Conservation (phyloP, 2,797 vertebrate genomes). For the Chiroxiphia lanceolata region DNA sequence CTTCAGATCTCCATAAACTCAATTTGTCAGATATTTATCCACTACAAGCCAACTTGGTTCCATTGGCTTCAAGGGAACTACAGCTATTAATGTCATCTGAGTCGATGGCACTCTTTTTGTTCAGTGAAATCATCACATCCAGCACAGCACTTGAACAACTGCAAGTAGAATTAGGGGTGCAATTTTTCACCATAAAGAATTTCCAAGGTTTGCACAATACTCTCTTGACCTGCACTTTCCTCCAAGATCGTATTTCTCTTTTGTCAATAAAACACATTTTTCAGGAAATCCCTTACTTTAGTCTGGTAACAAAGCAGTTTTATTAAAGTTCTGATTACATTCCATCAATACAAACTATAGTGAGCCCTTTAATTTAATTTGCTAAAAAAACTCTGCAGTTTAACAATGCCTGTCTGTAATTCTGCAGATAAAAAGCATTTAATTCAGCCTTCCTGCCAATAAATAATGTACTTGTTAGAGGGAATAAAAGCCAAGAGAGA, state of each 20-base stretch:
- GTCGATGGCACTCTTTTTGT: background rate
- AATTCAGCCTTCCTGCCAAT: constrained; percentile 18
- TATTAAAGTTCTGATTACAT: constrained; percentile 26
- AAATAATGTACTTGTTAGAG: constrained; percentile 13
- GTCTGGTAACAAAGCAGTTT: constrained; percentile 30
- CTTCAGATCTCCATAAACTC: background rate
- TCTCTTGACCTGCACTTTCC: constrained; percentile 18
- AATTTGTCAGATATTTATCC: background rate
- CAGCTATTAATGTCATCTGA: background rate
- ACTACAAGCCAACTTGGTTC: background rate
- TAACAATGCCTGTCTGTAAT: background rate
- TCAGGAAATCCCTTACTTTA: constrained; percentile 13
- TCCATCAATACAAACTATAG: background rate
- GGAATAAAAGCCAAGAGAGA: background rate
- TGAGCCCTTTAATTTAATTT: constrained; percentile 4
- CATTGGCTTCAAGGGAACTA: background rate
- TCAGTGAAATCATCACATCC: background rate
- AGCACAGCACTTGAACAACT: background rate
- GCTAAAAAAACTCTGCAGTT: background rate
- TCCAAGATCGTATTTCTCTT: background rate
- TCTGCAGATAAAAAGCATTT: constrained; percentile 11
- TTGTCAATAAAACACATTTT: constrained; percentile 42
- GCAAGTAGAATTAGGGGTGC: background rate
- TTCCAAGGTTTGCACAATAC: background rate
- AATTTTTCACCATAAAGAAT: background rate